Percentiles rank a stretch among this genome's conserved stretches.
Evolutionary conservation across 2,888 invertebrate genomes (phyloP).

Genomic region (Gisinianus flammeolus): DNA sequence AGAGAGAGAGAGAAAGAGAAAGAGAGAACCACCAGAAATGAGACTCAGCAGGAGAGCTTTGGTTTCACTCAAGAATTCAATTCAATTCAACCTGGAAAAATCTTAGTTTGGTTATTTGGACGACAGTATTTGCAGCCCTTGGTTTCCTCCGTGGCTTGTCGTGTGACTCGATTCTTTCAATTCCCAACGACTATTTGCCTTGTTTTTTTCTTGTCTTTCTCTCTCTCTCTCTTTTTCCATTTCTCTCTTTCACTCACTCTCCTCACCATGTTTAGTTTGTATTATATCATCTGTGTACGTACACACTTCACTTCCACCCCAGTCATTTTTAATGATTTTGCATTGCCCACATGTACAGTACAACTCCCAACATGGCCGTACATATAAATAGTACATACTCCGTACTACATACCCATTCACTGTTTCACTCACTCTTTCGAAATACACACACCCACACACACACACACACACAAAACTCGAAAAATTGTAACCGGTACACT

Average conservation of each 20-base stretch:
- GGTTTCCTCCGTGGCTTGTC: conserved; percentile 1
- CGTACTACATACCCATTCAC: no score
- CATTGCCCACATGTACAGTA: background rate
- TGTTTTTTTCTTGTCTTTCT: conserved; percentile 16
- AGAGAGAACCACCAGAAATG: conserved; percentile 9
- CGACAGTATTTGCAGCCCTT: background rate
- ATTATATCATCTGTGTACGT: conserved; percentile 29
- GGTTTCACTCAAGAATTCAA: conserved; percentile 40
- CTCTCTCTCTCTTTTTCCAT: conserved; percentile 9
- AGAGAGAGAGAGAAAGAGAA: no score
- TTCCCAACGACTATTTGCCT: conserved; percentile 11
- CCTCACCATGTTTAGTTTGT: conserved; percentile 23
- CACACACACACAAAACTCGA: no score
- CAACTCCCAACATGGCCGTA: no score
- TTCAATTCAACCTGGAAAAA: conserved; percentile 36
- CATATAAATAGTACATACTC: no score
- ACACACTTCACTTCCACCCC: conserved; percentile 29
- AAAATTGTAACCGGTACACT: no score
- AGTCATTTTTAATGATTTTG: conserved; percentile 28
- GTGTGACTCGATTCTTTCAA: conserved; percentile 35
- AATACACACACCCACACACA: no score
- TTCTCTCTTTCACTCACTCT: no score
- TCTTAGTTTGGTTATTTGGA: conserved; percentile 20
- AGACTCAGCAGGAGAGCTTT: conserved; percentile 32
- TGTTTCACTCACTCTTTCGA: no score